These are phyloP conservation scores for Andrena flavipes DNA, from an alignment of 2,888 invertebrate genomes.

Conservation along the genomic window DNA sequence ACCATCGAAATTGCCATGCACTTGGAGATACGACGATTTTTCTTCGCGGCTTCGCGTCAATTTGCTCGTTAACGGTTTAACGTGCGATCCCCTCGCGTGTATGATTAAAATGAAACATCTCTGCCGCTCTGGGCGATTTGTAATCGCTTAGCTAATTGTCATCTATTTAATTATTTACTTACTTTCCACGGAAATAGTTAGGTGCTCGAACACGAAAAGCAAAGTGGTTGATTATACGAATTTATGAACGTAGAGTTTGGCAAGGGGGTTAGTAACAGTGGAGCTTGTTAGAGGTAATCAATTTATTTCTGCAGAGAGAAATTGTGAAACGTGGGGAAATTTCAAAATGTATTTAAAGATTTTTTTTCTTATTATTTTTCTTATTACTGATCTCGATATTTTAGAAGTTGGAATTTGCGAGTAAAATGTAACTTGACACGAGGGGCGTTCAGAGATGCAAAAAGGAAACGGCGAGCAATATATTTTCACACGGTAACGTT, in stretches of 20 bases:
- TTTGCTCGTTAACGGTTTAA: neutral
- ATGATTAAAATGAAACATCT: neutral
- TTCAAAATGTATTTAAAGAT: too few species aligned
- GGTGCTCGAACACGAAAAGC: too few species aligned
- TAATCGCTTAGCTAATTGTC: neutral
- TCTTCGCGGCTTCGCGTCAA: neutral
- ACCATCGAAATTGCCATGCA: slow-evolving; percentile 30
- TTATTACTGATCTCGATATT: slow-evolving; percentile 14
- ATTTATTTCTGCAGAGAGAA: too few species aligned
- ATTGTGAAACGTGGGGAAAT: too few species aligned
- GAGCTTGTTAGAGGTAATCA: too few species aligned
- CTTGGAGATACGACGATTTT: neutral
- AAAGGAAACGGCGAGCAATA: slow-evolving; percentile 25
- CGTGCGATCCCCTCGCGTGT: neutral
- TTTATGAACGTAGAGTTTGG: too few species aligned
- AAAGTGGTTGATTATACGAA: too few species aligned
- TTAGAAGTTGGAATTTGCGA: neutral
- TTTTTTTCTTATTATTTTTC: too few species aligned
- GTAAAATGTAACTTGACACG: too few species aligned
- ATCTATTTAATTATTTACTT: neutral
- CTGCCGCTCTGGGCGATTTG: too few species aligned
- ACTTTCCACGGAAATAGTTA: neutral
- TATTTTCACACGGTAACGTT: slow-evolving; percentile 7
- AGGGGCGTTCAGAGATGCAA: slow-evolving; percentile 7
- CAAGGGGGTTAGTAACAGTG: too few species aligned